Evolutionary conservation across 2,113 vertebrate species (phyloP).

Genomic region (Labeo catla): DNA sequence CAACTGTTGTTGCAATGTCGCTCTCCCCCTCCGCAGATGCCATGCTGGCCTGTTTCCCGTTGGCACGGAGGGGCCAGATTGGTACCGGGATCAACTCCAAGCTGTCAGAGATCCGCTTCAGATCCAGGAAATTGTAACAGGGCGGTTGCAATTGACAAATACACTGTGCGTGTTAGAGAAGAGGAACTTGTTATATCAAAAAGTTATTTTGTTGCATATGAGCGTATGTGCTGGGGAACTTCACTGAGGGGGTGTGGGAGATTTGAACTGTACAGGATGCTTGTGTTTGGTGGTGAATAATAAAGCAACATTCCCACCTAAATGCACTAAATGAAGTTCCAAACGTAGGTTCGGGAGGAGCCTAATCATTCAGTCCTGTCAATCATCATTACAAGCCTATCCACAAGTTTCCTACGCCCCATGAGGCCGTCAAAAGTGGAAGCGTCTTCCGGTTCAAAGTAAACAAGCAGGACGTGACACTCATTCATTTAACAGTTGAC

Average conservation of each 20-base stretch:
- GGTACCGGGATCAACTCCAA: constrained; percentile 75
- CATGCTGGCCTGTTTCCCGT: constrained; percentile 70
- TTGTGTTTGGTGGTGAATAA: not conserved
- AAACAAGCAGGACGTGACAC: too few species aligned
- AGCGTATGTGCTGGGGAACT: constrained; percentile 7
- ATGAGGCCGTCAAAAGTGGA: too few species aligned
- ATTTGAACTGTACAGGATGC: not conserved
- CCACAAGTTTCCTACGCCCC: too few species aligned
- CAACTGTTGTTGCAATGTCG: constrained; percentile 61
- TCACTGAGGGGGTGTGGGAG: not conserved
- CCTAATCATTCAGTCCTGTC: too few species aligned
- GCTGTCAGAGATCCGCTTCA: constrained; percentile 72
- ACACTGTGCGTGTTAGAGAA: constrained; percentile 16
- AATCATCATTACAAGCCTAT: too few species aligned
- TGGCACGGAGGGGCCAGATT: constrained; percentile 69
- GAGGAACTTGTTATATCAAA: constrained; percentile 25
- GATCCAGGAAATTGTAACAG: constrained; percentile 59
- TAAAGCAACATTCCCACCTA: not conserved
- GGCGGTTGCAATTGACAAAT: constrained; percentile 31
- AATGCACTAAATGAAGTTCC: not conserved
- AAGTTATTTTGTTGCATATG: constrained; percentile 36
- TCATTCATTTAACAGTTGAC: too few species aligned
- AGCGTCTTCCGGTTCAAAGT: too few species aligned
- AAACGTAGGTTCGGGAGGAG: too few species aligned
- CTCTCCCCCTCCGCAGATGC: constrained; percentile 66